A percentile compares a stretch with the other conserved stretches of the same genome.
Conservation (phyloP, 1,140 invertebrate species). For the Aporrectodea caliginosa region DNA sequence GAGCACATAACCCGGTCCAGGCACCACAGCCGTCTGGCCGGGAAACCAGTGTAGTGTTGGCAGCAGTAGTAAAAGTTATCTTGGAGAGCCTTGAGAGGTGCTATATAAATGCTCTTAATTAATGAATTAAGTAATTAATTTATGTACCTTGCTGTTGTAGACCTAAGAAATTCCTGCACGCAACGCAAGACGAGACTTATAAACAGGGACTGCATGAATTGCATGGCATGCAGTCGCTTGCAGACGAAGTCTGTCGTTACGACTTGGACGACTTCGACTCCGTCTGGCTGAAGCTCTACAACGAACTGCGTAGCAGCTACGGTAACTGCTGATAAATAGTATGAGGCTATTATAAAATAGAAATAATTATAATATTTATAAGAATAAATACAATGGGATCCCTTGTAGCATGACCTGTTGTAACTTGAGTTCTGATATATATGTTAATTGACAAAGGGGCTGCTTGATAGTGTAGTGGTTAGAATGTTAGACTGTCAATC, state of each 20-base stretch:
- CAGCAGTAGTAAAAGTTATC: conserved; percentile 14
- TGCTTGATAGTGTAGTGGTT: too few species aligned
- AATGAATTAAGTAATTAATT: neutral
- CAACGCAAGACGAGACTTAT: conserved; percentile 82
- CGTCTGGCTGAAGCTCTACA: conserved; percentile 81
- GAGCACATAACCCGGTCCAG: too few species aligned
- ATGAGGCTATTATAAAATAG: too few species aligned
- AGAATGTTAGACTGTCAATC: too few species aligned
- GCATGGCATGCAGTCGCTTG: conserved; percentile 76
- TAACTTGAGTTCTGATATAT: too few species aligned
- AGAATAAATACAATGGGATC: too few species aligned
- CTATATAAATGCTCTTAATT: too few species aligned
- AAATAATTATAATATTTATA: too few species aligned
- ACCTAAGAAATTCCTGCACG: conserved; percentile 84
- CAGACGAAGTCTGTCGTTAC: conserved; percentile 88
- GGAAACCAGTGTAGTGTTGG: neutral
- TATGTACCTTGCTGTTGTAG: conserved; percentile 59
- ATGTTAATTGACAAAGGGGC: too few species aligned
- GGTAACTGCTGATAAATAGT: too few species aligned
- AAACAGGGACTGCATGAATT: conserved; percentile 76
- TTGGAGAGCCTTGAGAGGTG: too few species aligned
- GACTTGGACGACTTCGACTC: conserved; percentile 91
- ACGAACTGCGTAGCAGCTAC: conserved; percentile 73
- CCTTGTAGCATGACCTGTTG: too few species aligned
- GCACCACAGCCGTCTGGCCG: neutral